A percentile compares a stretch with the other conserved stretches of the same genome.
Conservation (phyloP, 2,113 vertebrate genomes). For the Aldabrachelys gigantea region DNA sequence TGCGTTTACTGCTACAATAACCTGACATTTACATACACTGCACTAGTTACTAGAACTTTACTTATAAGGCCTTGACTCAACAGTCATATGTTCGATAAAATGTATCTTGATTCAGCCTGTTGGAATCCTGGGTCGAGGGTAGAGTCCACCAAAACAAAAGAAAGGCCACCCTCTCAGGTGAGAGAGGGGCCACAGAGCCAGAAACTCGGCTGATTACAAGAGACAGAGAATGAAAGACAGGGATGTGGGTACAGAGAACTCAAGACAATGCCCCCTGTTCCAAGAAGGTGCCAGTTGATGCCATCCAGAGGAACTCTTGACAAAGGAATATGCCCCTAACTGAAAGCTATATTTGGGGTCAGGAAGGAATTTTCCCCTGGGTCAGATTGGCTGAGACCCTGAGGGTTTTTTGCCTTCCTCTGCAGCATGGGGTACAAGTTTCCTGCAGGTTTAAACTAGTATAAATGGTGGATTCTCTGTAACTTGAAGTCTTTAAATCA, state of each 20-base stretch:
- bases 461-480: too few relatives aligned
- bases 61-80: not conserved
- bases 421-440: too few relatives aligned
- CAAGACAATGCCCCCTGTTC: not conserved
- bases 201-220: not conserved
- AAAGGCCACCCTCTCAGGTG: not conserved
- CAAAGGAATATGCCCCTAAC: not conserved
- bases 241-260: not conserved
- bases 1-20: not conserved
- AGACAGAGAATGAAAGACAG: fast-evolving
- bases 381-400: too few relatives aligned
- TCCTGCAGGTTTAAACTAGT: too few relatives aligned
- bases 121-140: not conserved
- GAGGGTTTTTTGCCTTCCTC: too few relatives aligned
- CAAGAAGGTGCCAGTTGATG: not conserved
- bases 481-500: too few relatives aligned
- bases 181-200: not conserved
- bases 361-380: not conserved
- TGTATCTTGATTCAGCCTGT: not conserved
- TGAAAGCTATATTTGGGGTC: not conserved
- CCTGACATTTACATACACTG: not conserved
- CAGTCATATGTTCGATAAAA: not conserved
- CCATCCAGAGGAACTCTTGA: not conserved
- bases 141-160: not conserved
- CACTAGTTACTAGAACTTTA: not conserved